Base-by-base conservation (phyloP, 2,888 invertebrate species). In the Athalia circularis region DNA sequence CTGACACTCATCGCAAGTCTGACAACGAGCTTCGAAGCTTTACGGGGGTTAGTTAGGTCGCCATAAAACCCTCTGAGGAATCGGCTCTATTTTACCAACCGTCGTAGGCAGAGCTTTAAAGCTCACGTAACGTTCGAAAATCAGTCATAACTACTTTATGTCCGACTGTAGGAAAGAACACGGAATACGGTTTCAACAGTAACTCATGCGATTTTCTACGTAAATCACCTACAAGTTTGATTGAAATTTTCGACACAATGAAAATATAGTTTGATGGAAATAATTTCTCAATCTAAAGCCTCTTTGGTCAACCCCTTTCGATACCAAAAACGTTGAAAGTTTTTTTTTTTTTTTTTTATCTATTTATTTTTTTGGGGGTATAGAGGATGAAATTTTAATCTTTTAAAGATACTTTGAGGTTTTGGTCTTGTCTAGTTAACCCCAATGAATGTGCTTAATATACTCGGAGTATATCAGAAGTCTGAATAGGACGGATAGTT, bases 351-450 rank as follows among this genome's bases (percentile, higher is more conserved):
- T 29, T 29, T 29, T 29, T 29, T 29, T 1, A 29, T 29, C 2
- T 29, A 29, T 29, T 29, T 29, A 29, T 29, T 29, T 29, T 29
- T 29, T 2, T 29, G 0, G 0, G 29, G 29, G 29, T 29, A 29
- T 29, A 29, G 29, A 29, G 29, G 29, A 29, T 29, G 29, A 29
- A 29, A 29, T 29, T 29, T 29, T 29, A 29, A 29, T 29, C 29
- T 29, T 29, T 0, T 1, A 9, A 13, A 13, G 59, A 72, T 6
- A 72, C 13, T n/a, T 7, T 70, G 68, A 45, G 54, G 68, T 70
- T 70, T 43, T 54, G 57, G 54, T 72, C 72, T 61, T 75, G 75
- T 75, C 75, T 75, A 75, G 75, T 75, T 75, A 75, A 75, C 75
- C 64, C 75, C 62, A 75, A 75, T 75, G 75, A 62, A 62, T 62